A percentile compares a stretch with the other conserved stretches of the same genome.
These are phyloP conservation scores for Hemitrygon akajei DNA, from an alignment of 2,797 vertebrate genomes.

Conservation along the genomic window DNA sequence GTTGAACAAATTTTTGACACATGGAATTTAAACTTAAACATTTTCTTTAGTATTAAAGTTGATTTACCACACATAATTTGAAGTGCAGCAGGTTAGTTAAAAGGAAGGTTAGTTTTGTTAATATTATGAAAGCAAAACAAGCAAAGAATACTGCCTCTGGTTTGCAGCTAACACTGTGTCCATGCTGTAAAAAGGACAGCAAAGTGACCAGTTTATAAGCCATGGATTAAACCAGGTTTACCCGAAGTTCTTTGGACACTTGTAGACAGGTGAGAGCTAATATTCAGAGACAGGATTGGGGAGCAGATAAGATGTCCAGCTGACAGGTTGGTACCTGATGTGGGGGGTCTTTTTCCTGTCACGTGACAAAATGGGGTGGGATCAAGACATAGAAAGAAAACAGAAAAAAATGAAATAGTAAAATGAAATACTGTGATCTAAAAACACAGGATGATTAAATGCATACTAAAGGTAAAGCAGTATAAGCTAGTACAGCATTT, in stretches of 20 bases:
- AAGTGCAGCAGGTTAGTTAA: constrained; percentile 8
- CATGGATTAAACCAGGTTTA: constrained; percentile 34
- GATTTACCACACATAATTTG: constrained; percentile 13
- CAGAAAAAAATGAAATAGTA: constrained; percentile 64
- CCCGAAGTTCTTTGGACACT: constrained; percentile 30
- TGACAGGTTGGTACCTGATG: constrained; percentile 65
- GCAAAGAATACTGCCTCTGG: background rate
- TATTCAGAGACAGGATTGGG: constrained; percentile 46
- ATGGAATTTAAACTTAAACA: background rate
- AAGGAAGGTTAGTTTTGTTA: constrained; percentile 24
- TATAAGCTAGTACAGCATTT: background rate
- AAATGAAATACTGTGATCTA: constrained; percentile 58
- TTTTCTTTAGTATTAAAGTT: constrained; percentile 12
- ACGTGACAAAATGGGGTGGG: constrained; percentile 69
- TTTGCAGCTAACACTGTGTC: constrained; percentile 17
- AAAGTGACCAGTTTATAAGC: constrained; percentile 11
- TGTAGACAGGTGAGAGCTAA: constrained; percentile 36
- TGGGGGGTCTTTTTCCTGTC: constrained; percentile 75
- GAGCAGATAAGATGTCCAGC: constrained; percentile 54
- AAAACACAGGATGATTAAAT: constrained; percentile 50
- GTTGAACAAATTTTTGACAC: background rate
- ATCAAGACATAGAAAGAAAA: constrained; percentile 68
- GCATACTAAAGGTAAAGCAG: constrained; percentile 14
- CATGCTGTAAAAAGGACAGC: constrained; percentile 28
- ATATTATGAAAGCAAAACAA: constrained; percentile 21